Conservation (phyloP, 2,888 invertebrate genomes). For the Acronicta alni region DNA sequence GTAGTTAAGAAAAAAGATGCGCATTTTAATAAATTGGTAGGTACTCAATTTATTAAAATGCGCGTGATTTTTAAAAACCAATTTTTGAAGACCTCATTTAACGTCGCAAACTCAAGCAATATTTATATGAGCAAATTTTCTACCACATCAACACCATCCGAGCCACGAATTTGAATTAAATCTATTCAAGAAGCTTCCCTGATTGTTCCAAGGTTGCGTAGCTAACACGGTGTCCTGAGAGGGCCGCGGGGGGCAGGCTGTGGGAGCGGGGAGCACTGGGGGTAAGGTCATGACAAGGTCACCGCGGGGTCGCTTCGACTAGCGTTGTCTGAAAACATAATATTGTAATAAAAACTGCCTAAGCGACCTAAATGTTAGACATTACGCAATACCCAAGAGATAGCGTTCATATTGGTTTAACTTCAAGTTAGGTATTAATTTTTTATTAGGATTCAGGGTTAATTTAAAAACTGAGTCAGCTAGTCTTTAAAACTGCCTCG, state of each 20-base stretch:
- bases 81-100: too few species aligned
- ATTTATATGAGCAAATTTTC: too few species aligned
- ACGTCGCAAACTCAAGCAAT: too few species aligned
- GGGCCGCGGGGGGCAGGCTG: conserved; percentile 58
- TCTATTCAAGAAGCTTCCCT: conserved; percentile 69
- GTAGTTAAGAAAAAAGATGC: too few species aligned
- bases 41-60: too few species aligned
- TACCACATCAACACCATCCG: conserved; percentile 2
- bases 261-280: conserved; percentile 52
- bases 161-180: conserved; percentile 64
- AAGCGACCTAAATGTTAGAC: conserved; percentile 57
- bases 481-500: too few species aligned
- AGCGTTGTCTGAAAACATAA: conserved; percentile 69
- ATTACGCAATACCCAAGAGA: conserved; percentile 55
- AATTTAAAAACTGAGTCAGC: too few species aligned
- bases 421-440: conserved; percentile 24
- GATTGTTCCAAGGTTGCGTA: conserved; percentile 76
- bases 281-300: conserved; percentile 80
- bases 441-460: conserved; percentile 2
- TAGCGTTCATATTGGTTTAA: conserved; percentile 49
- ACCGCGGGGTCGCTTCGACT: conserved; percentile 69
- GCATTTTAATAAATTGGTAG: too few species aligned
- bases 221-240: conserved; percentile 74
- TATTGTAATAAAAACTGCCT: conserved; percentile 65
- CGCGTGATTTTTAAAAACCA: too few species aligned